Evolutionary conservation across 1,140 invertebrate species (phyloP), one percentile per base, ranked within the genome.

Genomic region (Drosophila fuyamai): DNA sequence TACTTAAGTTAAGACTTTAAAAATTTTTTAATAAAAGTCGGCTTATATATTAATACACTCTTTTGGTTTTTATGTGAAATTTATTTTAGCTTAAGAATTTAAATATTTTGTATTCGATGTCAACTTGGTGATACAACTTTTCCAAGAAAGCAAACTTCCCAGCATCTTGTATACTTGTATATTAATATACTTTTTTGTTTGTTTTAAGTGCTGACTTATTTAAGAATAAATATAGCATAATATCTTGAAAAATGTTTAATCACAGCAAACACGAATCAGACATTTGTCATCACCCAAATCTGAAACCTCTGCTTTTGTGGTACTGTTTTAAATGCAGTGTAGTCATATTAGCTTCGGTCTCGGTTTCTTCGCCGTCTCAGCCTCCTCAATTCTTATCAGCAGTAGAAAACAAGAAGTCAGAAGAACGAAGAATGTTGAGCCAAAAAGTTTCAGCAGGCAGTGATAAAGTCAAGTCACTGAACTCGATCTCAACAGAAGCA

Each of bases 391-490:
- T 61, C 70, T 74, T 54, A 74, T 62, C 57, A 27, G 38, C 50
- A 16, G 29, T 50, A 35, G 0, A 32, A 46, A 43, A 55, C 38
- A 48, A 74, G 58, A 74, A 55, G 44, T 41, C 23, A 56, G 36
- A 48, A 29, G 10, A 16, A 23, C 27, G 10, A 43, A 50, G 59
- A 75, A 75, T 74, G 50, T 74, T 48, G 51, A 63, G 38, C 58
- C 58, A 43, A 63, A 73, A 62, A 50, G 53, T 71, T 71, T 71
- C 43, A 35, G 66, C 50, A 71, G 38, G 51, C 56, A 63, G 32
- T 63, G 71, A 75, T 75, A 74, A 70, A 65, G 73, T 36, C 61
- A 40, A 47, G 74, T 76, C 74, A 76, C 27, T 76, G 73, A 76
- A 66, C 71, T 53, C 59, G 43, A 68, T 71, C 67, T 58, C 44